phyloP scores from a whole-genome alignment of 1,140 invertebrate species.

The Palaemon carinicauda region DNA sequence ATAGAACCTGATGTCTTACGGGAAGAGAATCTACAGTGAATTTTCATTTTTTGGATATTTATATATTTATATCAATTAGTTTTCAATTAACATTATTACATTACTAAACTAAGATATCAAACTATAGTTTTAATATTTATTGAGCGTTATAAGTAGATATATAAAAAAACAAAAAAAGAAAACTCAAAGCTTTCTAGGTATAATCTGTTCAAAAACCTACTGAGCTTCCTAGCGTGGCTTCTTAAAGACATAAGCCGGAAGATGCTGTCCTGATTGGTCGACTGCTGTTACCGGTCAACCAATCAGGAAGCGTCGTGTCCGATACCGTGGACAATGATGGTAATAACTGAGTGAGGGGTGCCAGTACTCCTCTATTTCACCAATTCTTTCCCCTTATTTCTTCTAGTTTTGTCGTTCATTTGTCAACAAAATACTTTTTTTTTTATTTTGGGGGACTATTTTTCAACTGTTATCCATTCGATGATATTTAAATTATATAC shows the following conservation, averaged over 20 bases:
- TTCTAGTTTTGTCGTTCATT: neutral
- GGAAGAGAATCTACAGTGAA: no score
- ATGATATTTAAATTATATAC: no score
- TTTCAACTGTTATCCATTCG: no score
- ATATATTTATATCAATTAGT: no score
- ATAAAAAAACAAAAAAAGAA: neutral
- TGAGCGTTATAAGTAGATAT: neutral
- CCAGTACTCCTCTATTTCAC: conserved; percentile 21
- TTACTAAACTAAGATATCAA: neutral
- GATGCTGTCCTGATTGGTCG: conserved; percentile 23
- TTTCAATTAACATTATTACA: no score
- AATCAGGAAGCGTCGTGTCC: conserved; percentile 42
- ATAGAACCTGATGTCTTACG: no score
- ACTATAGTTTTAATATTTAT: no score
- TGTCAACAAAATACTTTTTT: neutral
- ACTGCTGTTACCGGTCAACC: conserved; percentile 39
- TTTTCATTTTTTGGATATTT: no score
- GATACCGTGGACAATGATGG: conserved; percentile 52
- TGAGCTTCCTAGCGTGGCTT: conserved; percentile 9
- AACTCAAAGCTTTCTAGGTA: neutral
- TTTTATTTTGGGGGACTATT: neutral
- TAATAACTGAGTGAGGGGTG: conserved; percentile 35
- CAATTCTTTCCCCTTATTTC: neutral
- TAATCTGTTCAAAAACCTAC: conserved; percentile 31
- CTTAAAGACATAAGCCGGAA: conserved; percentile 45